Evolutionary conservation across 2,113 vertebrate species (phyloP).

Genomic region (Cynocephalus volans): DNA sequence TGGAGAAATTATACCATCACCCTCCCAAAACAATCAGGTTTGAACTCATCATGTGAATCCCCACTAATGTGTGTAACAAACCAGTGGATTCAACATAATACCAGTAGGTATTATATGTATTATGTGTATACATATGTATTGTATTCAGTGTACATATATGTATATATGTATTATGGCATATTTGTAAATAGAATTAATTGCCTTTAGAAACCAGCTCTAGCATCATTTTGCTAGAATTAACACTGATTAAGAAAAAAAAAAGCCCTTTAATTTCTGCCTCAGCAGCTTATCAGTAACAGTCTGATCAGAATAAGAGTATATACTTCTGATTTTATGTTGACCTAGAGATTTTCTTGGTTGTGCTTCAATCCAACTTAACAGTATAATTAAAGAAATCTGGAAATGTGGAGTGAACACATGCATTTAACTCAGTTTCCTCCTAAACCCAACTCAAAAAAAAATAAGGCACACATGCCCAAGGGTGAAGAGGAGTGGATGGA

Average conservation of each 20-base stretch:
- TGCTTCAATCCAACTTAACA: neutral
- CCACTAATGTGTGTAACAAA: neutral
- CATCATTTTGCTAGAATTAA: neutral
- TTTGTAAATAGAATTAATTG: slow-evolving; percentile 26
- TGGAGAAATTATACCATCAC: neutral
- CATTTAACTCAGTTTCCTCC: slow-evolving; percentile 11
- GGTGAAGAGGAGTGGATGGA: slow-evolving; percentile 5
- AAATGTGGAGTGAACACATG: neutral
- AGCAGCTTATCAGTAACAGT: slow-evolving; percentile 19
- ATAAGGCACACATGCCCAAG: neutral
- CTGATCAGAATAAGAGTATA: neutral
- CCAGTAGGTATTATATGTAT: neutral
- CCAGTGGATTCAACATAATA: neutral
- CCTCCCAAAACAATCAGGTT: neutral
- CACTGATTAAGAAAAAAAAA: neutral
- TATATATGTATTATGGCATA: neutral
- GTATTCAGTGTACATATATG: too few relatives aligned
- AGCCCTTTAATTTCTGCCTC: slow-evolving; percentile 10
- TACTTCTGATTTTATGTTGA: neutral
- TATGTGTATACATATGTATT: too few relatives aligned
- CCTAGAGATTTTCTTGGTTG: slow-evolving; percentile 28
- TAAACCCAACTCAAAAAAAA: neutral
- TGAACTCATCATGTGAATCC: neutral
- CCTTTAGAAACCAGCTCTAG: neutral
- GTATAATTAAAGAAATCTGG: neutral